Conservation (phyloP, 1,140 invertebrate species). For the Scylla paramamosain region DNA sequence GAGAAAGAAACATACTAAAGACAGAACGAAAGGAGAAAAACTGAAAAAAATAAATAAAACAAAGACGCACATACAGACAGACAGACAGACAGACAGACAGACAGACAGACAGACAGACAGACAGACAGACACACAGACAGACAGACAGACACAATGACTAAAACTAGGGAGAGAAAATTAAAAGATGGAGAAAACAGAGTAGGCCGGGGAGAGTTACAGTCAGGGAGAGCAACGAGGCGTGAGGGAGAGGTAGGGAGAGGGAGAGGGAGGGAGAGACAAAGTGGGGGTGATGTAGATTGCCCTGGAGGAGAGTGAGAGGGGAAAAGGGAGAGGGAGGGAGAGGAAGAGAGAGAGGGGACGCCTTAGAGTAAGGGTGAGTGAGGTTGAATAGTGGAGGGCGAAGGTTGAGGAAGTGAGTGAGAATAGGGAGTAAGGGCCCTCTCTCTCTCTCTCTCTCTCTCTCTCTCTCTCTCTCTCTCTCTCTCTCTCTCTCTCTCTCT, state of each 20-base stretch:
- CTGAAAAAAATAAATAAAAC: background rate
- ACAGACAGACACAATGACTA: background rate
- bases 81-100: background rate
- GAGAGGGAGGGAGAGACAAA: background rate
- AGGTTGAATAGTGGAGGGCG: too few relatives aligned
- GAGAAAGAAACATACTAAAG: background rate
- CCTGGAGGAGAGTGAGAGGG: background rate
- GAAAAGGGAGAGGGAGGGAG: background rate
- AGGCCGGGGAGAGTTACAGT: background rate
- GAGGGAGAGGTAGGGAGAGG: background rate
- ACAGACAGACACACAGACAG: background rate
- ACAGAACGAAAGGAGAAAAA: too few relatives aligned
- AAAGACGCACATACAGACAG: background rate
- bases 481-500: too few relatives aligned
- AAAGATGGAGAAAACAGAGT: background rate
- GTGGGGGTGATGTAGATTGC: too few relatives aligned
- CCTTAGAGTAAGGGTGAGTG: too few relatives aligned
- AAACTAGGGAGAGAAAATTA: too few relatives aligned
- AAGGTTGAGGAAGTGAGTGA: too few relatives aligned
- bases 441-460: too few relatives aligned
- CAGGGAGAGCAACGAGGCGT: conserved; percentile 17
- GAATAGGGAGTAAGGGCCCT: too few relatives aligned
- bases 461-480: too few relatives aligned
- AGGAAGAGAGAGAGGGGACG: too few relatives aligned
- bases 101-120: too few relatives aligned